Conservation (phyloP, 2,797 vertebrate species). For the Gobio occitaniae region DNA sequence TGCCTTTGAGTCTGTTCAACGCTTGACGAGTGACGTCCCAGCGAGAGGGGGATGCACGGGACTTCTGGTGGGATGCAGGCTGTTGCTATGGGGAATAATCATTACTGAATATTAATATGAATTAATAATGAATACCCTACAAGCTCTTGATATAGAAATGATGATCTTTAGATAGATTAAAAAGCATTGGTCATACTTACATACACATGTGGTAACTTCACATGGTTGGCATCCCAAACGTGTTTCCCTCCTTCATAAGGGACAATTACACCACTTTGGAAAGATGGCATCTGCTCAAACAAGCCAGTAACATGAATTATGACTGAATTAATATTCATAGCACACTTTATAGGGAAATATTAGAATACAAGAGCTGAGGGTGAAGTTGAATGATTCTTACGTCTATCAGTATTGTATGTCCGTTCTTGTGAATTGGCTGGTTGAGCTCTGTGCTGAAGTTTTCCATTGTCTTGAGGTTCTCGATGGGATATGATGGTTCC, state of each 20-base stretch:
- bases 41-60: not conserved
- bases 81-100: not conserved
- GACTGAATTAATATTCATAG: not conserved
- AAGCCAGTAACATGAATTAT: slow-evolving; percentile 14
- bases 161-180: not conserved
- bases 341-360: not conserved
- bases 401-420: slow-evolving; percentile 69
- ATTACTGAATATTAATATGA: not conserved
- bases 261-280: fast-evolving
- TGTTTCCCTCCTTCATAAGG: slow-evolving; percentile 24
- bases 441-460: fast-evolving
- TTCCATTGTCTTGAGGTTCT: slow-evolving; percentile 49
- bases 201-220: slow-evolving; percentile 71
- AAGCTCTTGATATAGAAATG: not conserved
- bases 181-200: not conserved
- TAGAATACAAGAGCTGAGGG: not conserved
- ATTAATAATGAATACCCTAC: not conserved
- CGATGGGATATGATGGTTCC: not conserved
- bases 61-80: not conserved
- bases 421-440: fast-evolving
- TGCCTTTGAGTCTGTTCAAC: slow-evolving; percentile 50
- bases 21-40: slow-evolving; percentile 61
- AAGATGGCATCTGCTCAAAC: slow-evolving; percentile 44
- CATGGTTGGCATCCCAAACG: slow-evolving; percentile 59
- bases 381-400: slow-evolving; percentile 61